phyloP scores from a whole-genome alignment of 2,888 invertebrate species.

The Dynastes tityus region DNA sequence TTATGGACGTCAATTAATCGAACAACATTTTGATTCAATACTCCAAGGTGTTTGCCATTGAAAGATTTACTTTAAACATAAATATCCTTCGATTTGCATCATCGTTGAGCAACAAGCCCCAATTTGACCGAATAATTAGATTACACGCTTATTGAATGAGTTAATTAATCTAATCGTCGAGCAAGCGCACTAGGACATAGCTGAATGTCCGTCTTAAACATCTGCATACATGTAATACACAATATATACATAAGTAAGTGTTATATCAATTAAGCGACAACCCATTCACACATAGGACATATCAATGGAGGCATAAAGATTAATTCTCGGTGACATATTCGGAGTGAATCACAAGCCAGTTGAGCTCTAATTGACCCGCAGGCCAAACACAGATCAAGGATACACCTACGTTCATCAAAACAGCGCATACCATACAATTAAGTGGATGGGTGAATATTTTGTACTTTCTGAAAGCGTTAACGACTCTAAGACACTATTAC shows the following conservation, averaged over 20 bases:
- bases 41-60: too few species aligned
- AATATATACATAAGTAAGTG: neutral
- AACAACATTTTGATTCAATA: too few species aligned
- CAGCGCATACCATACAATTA: constrained; percentile 52
- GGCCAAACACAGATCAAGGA: constrained; percentile 68
- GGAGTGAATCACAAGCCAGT: constrained; percentile 56
- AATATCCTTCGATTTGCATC: too few species aligned
- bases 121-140: constrained; percentile 14
- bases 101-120: neutral
- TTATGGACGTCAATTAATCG: too few species aligned
- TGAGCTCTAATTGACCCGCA: constrained; percentile 70
- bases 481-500: neutral
- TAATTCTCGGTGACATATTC: constrained; percentile 39
- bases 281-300: constrained; percentile 28
- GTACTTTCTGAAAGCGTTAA: neutral
- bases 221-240: too few species aligned
- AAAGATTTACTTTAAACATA: too few species aligned
- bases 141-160: constrained; percentile 17
- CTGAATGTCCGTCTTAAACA: too few species aligned
- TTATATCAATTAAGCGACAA: constrained; percentile 14
- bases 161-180: constrained; percentile 21
- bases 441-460: constrained; percentile 4
- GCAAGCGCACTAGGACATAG: too few species aligned
- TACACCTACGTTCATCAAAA: constrained; percentile 66
- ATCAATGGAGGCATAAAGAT: constrained; percentile 35